Percentiles rank a stretch among this genome's conserved stretches.
Conservation (phyloP, 1,140 invertebrate species). For the Caenorhabditis remanei region DNA sequence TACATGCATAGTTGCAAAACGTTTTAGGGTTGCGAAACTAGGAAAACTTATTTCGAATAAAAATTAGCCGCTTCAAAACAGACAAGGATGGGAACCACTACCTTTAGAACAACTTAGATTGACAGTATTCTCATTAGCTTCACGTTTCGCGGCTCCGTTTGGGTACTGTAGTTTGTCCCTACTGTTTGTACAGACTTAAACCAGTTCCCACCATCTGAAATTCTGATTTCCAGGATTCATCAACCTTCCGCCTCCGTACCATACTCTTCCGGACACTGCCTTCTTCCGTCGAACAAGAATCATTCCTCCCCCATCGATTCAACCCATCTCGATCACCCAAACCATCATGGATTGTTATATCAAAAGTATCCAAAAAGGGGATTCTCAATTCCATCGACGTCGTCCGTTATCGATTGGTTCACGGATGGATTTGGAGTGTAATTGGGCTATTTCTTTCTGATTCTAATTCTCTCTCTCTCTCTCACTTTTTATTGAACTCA, state of each 20-base stretch:
- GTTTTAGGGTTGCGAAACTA: no score
- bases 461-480: neutral
- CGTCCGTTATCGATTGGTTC: slow-evolving; percentile 9
- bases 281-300: slow-evolving; percentile 35
- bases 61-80: no score
- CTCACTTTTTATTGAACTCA: neutral
- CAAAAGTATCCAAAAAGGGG: slow-evolving; percentile 16
- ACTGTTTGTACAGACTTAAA: no score
- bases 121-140: no score
- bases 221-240: slow-evolving; percentile 4
- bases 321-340: neutral
- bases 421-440: slow-evolving; percentile 26
- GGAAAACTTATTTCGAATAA: no score
- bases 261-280: slow-evolving; percentile 41
- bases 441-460: slow-evolving; percentile 3
- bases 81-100: no score
- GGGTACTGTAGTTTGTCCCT: no score
- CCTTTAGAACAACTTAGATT: no score
- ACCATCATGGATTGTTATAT: slow-evolving; percentile 34
- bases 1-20: no score
- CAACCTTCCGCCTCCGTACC: slow-evolving; percentile 28
- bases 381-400: neutral
- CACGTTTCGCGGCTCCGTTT: no score
- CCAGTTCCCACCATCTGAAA: neutral
- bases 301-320: neutral